Conservation (phyloP, 2,888 invertebrate genomes). For the Embidobia sp. region DNA sequence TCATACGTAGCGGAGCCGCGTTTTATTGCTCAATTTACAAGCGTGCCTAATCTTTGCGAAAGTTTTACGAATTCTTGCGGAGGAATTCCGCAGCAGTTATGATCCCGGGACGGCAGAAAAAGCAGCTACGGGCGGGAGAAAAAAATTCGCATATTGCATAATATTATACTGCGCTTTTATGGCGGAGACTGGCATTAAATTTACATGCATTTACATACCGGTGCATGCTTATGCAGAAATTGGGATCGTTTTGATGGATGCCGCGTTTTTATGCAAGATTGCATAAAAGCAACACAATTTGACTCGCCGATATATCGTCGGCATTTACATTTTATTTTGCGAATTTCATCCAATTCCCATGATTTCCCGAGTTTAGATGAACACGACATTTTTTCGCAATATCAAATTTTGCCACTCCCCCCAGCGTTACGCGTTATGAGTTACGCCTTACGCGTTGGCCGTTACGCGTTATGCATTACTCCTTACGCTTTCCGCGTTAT, state of each 20-base stretch:
- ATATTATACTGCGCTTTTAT: constrained; percentile 44
- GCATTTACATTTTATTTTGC: constrained; percentile 23
- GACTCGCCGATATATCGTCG: neutral
- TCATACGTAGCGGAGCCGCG: constrained; percentile 16
- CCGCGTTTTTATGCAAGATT: constrained; percentile 21
- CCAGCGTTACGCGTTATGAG: no score
- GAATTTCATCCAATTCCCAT: neutral
- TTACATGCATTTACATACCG: constrained; percentile 40
- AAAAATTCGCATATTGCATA: constrained; percentile 37
- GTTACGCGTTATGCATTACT: no score
- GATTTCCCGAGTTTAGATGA: neutral
- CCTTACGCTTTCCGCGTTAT: no score
- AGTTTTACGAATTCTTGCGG: constrained; percentile 35
- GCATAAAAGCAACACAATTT: constrained; percentile 13
- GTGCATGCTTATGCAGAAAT: constrained; percentile 24
- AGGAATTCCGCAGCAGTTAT: constrained; percentile 10
- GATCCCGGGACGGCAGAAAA: neutral
- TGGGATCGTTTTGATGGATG: constrained; percentile 16
- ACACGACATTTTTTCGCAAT: no score
- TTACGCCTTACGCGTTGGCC: no score
- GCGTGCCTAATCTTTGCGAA: constrained; percentile 47
- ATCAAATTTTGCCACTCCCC: no score
- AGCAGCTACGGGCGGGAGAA: neutral
- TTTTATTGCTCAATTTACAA: constrained; percentile 55
- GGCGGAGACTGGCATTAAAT: constrained; percentile 18